These are phyloP conservation scores for Pelecanoides urinatrix DNA, from an alignment of 2,113 vertebrate genomes.

Conservation along the genomic window DNA sequence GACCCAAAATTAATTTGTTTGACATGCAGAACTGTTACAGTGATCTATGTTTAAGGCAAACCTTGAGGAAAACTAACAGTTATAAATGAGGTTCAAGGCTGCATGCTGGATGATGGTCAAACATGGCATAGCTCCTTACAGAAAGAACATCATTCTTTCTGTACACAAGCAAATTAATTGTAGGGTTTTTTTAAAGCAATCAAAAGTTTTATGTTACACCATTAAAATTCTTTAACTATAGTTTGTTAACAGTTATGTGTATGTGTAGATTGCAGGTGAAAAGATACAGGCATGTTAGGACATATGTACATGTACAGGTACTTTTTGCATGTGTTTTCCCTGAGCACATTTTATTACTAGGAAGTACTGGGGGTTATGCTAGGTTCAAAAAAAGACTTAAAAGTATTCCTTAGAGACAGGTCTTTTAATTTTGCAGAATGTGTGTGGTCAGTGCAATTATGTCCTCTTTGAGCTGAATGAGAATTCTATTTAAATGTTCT, in stretches of 20 bases:
- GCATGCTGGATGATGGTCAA: not conserved
- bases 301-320: not conserved
- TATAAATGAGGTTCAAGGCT: not conserved
- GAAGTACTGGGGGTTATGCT: not conserved
- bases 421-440: not conserved
- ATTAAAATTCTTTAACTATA: not conserved
- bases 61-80: not conserved
- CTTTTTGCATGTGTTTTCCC: not conserved
- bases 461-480: not conserved
- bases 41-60: not conserved
- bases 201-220: not conserved
- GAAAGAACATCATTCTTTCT: not conserved
- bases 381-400: not conserved
- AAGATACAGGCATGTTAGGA: not conserved
- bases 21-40: not conserved
- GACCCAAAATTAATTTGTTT: not conserved
- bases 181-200: not conserved
- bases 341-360: not conserved
- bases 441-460: constrained; percentile 39
- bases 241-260: not conserved
- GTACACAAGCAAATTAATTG: not conserved
- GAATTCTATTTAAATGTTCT: constrained; percentile 49
- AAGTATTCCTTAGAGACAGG: constrained; percentile 11
- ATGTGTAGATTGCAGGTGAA: not conserved
- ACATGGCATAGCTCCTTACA: not conserved